Base-by-base conservation (phyloP, 1,140 invertebrate species). In the Leptoteleia sp. region DNA sequence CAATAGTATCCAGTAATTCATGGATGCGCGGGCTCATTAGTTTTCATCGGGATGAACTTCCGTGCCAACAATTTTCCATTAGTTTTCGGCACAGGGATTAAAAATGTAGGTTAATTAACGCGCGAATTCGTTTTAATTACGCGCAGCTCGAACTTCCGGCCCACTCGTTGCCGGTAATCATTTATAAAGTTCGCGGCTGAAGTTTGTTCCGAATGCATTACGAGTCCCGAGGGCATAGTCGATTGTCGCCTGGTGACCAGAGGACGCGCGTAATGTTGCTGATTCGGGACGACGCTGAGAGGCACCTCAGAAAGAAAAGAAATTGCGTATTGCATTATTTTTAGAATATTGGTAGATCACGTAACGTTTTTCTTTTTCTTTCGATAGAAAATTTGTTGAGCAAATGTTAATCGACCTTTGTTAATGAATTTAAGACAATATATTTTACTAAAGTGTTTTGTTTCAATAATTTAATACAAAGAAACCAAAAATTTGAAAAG, bases 21-120 rank as follows among this genome's bases (percentile, higher is more conserved):
- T 38, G 4, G 13, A 4, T 19, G 5, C 15, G 11, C 9, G 43
- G n/a, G 13, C 15, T 40, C 12, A 8, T 29, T 55, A 40, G 11
- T 15, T 55, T 15, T 29, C 15, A 9, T 31, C 25, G 5, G 11
- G 6, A 3, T 29, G 7, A 33, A 33, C 15, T 45, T 59, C 7
- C 38, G 40, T 22, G 13, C 7, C 54, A 17, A 47, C 19, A 59
- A 59, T 43, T 59, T 59, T 42, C 54, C 27, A 59, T 59, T 42
- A 43, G 25, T 31, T 59, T 59, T 59, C 42, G 29, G 11, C 37
- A n/a, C 13, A 5, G 42, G 42, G 31, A 65, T 65, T 65, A 65
- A 52, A 67, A 67, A 67, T 67, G 48, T 54, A 35, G 62, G 62
- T 43, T 67, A 67, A 67, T 67, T 67, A 67, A 27, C 15, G 47